These are phyloP conservation scores for Harpalus rufipes DNA, from an alignment of 2,888 invertebrate species.

Conservation along the genomic window DNA sequence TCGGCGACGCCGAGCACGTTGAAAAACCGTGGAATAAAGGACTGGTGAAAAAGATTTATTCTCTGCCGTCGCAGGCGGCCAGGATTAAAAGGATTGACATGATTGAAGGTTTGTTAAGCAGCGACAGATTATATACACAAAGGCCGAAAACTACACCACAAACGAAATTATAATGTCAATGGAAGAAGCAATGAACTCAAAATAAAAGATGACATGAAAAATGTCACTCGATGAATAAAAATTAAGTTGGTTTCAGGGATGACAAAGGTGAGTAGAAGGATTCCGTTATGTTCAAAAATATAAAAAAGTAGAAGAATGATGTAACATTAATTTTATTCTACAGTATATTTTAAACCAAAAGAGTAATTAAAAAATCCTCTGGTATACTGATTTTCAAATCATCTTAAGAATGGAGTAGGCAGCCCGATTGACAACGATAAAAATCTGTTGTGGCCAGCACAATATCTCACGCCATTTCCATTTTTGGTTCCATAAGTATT, in stretches of 20 bases:
- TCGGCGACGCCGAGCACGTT: conserved; percentile 14
- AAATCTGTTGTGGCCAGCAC: no score
- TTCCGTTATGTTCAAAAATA: background rate
- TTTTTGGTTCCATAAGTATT: no score
- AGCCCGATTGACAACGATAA: no score
- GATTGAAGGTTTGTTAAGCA: conserved; percentile 43
- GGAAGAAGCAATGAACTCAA: background rate
- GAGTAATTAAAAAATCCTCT: no score
- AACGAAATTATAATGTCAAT: conserved; percentile 33
- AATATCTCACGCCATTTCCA: no score
- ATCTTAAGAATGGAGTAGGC: no score
- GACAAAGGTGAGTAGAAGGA: background rate
- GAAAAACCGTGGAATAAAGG: conserved; percentile 6
- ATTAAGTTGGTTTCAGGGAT: background rate
- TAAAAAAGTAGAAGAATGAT: no score
- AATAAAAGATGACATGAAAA: background rate
- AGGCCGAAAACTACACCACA: conserved; percentile 1
- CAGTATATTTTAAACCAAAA: no score
- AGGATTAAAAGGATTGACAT: conserved; percentile 37
- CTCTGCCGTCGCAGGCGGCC: background rate
- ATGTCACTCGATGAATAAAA: background rate
- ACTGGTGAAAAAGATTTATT: conserved; percentile 39
- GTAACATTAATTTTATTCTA: no score
- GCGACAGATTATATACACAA: conserved; percentile 42
- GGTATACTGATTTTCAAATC: no score